Conservation (phyloP, 2,113 vertebrate species). For the Lates calcarifer region DNA sequence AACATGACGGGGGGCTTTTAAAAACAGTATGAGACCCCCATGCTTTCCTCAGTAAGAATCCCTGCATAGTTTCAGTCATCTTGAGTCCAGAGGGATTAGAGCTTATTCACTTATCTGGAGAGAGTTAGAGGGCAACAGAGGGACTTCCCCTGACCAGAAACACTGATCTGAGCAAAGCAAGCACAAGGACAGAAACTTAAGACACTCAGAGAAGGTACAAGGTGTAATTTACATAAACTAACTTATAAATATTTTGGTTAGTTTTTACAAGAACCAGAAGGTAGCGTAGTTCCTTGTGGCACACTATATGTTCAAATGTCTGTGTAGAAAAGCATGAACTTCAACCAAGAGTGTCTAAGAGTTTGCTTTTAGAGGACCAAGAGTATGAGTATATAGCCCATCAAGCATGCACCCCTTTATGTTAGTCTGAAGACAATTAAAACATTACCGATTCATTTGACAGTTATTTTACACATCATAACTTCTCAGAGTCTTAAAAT, state of each 20-base stretch:
- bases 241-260: background rate
- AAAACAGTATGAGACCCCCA: slow-evolving; percentile 30
- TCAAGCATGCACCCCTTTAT: too few relatives aligned
- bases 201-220: background rate
- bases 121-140: slow-evolving; percentile 32
- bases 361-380: too few relatives aligned
- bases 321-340: too few relatives aligned
- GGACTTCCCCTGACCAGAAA: slow-evolving; percentile 6
- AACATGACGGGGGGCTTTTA: slow-evolving; percentile 40
- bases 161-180: slow-evolving; percentile 15
- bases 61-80: slow-evolving; percentile 54
- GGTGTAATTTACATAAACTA: background rate
- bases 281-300: background rate
- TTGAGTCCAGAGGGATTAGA: slow-evolving; percentile 58
- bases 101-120: slow-evolving; percentile 42
- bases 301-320: background rate
- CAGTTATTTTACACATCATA: too few relatives aligned
- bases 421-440: too few relatives aligned
- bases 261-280: background rate
- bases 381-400: too few relatives aligned
- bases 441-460: too few relatives aligned
- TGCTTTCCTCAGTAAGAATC: slow-evolving; percentile 15
- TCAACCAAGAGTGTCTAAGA: too few relatives aligned
- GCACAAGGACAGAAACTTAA: background rate
- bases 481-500: too few relatives aligned